phyloP scores from a whole-genome alignment of 2,113 vertebrate species.

The Cebus imitator region DNA sequence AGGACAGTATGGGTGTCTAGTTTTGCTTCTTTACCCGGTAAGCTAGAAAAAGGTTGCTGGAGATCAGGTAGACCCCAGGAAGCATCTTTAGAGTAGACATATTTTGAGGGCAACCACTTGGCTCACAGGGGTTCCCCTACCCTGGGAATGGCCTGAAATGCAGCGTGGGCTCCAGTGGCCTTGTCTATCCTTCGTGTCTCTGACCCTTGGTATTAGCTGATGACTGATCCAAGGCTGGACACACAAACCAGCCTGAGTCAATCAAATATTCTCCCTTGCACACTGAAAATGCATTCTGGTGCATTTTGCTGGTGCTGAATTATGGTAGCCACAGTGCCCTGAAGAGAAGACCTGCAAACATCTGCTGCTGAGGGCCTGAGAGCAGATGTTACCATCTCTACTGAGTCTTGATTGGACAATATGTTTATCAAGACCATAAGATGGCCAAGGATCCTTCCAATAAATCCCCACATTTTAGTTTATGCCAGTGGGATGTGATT shows the following conservation, averaged over 20 bases:
- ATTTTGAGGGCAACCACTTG: neutral
- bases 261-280: neutral
- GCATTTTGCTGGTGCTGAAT: neutral
- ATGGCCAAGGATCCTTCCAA: neutral
- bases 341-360: neutral
- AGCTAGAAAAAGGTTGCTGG: neutral
- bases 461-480: neutral
- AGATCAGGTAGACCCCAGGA: neutral
- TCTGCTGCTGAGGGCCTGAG: neutral
- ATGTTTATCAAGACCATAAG: neutral
- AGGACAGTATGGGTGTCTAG: neutral
- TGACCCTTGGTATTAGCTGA: neutral
- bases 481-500: neutral
- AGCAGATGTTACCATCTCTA: too few species aligned
- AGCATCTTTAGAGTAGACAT: neutral
- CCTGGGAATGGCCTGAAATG: neutral
- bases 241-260: neutral
- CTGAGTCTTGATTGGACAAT: neutral
- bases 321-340: neutral
- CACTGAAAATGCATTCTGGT: neutral
- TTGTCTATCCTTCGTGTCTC: neutral
- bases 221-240: neutral
- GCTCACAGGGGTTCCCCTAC: neutral
- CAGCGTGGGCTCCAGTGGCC: neutral
- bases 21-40: neutral